Base-by-base conservation (phyloP, 2,113 vertebrate genomes). In the Uria lomvia region DNA sequence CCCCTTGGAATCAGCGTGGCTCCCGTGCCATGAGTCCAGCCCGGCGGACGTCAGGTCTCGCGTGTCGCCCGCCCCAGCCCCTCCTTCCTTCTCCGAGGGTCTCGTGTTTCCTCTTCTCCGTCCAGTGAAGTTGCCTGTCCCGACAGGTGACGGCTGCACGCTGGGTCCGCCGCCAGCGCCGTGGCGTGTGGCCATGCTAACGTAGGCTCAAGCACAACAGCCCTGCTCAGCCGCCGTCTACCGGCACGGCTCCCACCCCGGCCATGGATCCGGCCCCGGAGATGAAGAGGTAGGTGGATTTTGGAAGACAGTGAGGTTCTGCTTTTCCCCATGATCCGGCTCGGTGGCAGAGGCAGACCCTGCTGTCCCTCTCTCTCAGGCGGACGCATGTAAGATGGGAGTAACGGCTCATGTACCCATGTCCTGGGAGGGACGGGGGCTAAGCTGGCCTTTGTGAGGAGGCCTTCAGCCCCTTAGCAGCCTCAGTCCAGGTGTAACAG, bases 91-190 rank as follows among this genome's bases (percentile, higher is more conserved):
- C 78, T 91, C 71, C 4, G 36, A 15, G 9, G 85, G 45, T 78
- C 95, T 96, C 91, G 5, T 87, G 83, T 96, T 94, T 94, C 95
- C 86, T 67, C n/a, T 63, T 17, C 72, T 32, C 8, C 4, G 75
- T 83, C 74, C 71, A 26, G 83, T 95, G 92, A 74, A 91, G 23
- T 76, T 30, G 86, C 79, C 84, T 52, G 73, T 74, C 72, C 80
- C 40, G 5, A n/a, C 86, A 94, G 96, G 82, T 53, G 78, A 87
- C 14, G 15, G 59, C 67, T 42, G 2, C 58, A 29, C 32, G 30
- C 70, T 20, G 15, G 60, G 72, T 27, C 50, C 80, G 32, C 32
- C 12, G 8, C 62, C 71, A 24, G 38, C 6, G 5, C 34, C 5
- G 9, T 21, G 2, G 53, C 3, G 24, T 63, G 71, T 5, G 90